phyloP scores from a whole-genome alignment of 2,888 invertebrate genomes.

The Actias luna region DNA sequence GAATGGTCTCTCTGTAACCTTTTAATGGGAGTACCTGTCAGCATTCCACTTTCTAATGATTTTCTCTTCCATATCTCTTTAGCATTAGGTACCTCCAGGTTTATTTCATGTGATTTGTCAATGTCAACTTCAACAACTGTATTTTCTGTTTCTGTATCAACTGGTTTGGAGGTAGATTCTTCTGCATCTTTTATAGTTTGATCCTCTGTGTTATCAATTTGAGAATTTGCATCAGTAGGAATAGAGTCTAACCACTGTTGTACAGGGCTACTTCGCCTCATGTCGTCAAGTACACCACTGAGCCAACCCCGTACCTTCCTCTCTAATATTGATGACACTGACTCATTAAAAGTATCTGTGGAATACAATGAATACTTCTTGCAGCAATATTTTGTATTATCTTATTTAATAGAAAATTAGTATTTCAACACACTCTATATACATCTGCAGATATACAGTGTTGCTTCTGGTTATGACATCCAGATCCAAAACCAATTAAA shows the following conservation, averaged over 20 bases:
- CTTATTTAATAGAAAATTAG: neutral
- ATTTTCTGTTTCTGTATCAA: constrained; percentile 60
- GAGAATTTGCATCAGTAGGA: constrained; percentile 62
- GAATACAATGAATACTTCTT: constrained; percentile 1
- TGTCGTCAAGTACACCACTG: constrained; percentile 77
- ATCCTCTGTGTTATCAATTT: constrained; percentile 34
- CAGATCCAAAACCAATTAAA: too few species aligned
- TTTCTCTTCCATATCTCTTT: constrained; percentile 66
- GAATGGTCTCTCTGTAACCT: constrained; percentile 71
- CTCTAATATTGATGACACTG: constrained; percentile 72
- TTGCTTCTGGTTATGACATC: too few species aligned
- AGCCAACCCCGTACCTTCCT: constrained; percentile 75
- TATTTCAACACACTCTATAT: neutral
- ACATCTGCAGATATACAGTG: too few species aligned
- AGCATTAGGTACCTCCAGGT: constrained; percentile 56
- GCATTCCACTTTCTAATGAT: constrained; percentile 63
- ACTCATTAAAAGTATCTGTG: constrained; percentile 72
- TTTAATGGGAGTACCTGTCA: constrained; percentile 55
- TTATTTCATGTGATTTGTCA: constrained; percentile 40
- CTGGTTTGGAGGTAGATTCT: constrained; percentile 61
- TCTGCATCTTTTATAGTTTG: constrained; percentile 39
- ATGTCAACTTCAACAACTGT: constrained; percentile 58
- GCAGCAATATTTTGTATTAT: neutral
- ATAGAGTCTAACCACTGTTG: constrained; percentile 90
- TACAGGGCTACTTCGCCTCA: constrained; percentile 85